These are phyloP conservation scores for Leptogaster cylindrica DNA, from an alignment of 2,888 invertebrate species.

Conservation along the genomic window DNA sequence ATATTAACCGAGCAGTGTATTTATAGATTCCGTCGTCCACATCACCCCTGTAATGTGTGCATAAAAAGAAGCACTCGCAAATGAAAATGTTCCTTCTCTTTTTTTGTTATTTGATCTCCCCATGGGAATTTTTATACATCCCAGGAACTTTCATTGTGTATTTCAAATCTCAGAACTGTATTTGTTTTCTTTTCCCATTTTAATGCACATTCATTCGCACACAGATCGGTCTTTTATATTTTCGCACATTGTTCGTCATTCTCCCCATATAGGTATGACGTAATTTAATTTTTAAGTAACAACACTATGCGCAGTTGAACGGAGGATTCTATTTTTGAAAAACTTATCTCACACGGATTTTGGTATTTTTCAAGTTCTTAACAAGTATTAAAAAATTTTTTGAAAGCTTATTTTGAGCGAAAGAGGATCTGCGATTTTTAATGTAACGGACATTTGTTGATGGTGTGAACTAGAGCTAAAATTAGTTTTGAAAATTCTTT, in stretches of 20 bases:
- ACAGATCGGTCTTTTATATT: conserved; percentile 25
- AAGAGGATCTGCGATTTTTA: no score
- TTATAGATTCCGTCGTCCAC: not conserved
- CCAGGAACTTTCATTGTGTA: no score
- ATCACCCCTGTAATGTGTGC: not conserved
- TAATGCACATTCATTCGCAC: no score
- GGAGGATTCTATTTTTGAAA: conserved; percentile 41
- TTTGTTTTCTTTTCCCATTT: no score
- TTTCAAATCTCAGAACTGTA: no score
- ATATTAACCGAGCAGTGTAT: not conserved
- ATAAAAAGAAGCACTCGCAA: no score
- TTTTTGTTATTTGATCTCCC: conserved; percentile 45
- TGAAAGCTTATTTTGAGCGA: conserved; percentile 12
- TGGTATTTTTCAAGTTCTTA: conserved; percentile 28
- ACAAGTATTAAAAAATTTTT: conserved; percentile 10
- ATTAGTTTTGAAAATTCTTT: no score
- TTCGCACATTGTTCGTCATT: no score
- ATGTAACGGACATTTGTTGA: no score
- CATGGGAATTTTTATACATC: conserved; percentile 18
- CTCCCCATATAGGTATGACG: conserved; percentile 41
- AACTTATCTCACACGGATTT: not conserved
- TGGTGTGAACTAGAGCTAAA: no score
- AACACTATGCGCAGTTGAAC: no score
- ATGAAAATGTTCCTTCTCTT: no score
- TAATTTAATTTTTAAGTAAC: conserved; percentile 32